Evolutionary conservation across 2,113 vertebrate genomes (phyloP), one percentile per base, ranked within the genome.

Genomic region (Oryctolagus cuniculus): DNA sequence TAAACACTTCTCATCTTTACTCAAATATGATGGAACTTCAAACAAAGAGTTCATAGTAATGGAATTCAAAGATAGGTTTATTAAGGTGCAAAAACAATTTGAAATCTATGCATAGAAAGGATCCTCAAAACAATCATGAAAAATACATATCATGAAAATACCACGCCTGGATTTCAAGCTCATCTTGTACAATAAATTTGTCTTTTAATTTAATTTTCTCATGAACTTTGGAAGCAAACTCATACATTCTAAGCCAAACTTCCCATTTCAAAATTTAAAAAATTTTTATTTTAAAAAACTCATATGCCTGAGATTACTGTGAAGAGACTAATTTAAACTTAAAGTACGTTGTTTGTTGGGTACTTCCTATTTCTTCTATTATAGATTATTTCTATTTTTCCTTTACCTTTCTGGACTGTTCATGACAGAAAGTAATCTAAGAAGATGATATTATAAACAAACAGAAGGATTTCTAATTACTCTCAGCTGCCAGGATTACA

Each of bases 321-420:
- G 24, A 79, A 92, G 70, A 85, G 19, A 88, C 63, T 89, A 29
- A 67, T 90, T 82, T 87, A 80, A 93, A 84, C 67, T 66, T 93
- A 91, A 9, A 81, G 44, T 38, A 88, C 15, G 77, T 88, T 80
- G 13, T 88, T 84, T 86, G 5, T 53, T 85, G 38, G 69, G 9
- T 51, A 81, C 67, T 87, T 96, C 64, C 36, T 67, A 75, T 87
- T 87, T 82, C 12, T 95, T 86, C 66, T 93, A 77, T 82, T 36
- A 92, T 75, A 24, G 73, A 78, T 58, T 63, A 77, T 72, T 67
- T 70, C 58, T 64, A 36, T 51, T 93, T 94, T 84, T 27, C 90
- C 36, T 85, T 85, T 10, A 84, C 10, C 13, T 87, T 21, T 67
- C 24, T 75, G 55, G 49, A 69, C n/a, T 87, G 49, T n/a, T 87